Evolutionary conservation across 2,113 vertebrate species (phyloP).

Genomic region (Cnemophilus loriae): DNA sequence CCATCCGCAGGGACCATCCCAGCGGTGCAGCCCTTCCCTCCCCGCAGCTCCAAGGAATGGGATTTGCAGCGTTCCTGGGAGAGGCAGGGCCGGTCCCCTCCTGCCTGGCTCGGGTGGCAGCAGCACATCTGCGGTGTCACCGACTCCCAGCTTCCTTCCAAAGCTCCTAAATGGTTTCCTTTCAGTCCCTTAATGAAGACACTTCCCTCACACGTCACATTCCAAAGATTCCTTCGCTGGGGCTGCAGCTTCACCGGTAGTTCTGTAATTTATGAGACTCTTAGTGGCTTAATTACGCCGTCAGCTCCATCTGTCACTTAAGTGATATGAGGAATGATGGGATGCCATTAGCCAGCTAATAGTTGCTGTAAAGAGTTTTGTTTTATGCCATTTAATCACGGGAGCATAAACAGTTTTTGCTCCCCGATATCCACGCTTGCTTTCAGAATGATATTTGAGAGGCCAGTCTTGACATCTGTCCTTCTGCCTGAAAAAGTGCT

Average conservation of each 20-base stretch:
- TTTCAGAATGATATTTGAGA: not conserved
- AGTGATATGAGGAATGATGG: slow-evolving; percentile 68
- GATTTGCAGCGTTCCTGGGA: not conserved
- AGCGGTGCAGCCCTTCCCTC: not conserved
- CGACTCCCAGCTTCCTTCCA: not conserved
- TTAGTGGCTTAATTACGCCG: slow-evolving; percentile 66
- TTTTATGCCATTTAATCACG: slow-evolving; percentile 58
- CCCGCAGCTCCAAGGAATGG: not conserved
- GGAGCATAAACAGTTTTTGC: slow-evolving; percentile 43
- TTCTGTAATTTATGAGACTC: slow-evolving; percentile 66
- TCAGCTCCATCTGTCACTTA: slow-evolving; percentile 60
- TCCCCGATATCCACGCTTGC: not conserved
- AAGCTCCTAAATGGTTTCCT: not conserved
- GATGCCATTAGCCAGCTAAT: slow-evolving; percentile 63
- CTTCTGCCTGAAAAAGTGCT: not conserved
- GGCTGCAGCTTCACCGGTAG: not conserved
- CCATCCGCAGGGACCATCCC: not conserved
- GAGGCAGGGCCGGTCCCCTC: not conserved
- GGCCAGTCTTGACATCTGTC: not conserved
- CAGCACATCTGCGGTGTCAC: not conserved
- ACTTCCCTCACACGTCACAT: not conserved
- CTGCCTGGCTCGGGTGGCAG: not conserved
- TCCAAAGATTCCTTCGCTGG: not conserved
- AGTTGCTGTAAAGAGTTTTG: slow-evolving; percentile 63
- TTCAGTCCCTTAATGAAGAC: not conserved